Evolutionary conservation across 2,113 vertebrate genomes (phyloP), one percentile per base, ranked within the genome.

Genomic region (Mobula hypostoma): DNA sequence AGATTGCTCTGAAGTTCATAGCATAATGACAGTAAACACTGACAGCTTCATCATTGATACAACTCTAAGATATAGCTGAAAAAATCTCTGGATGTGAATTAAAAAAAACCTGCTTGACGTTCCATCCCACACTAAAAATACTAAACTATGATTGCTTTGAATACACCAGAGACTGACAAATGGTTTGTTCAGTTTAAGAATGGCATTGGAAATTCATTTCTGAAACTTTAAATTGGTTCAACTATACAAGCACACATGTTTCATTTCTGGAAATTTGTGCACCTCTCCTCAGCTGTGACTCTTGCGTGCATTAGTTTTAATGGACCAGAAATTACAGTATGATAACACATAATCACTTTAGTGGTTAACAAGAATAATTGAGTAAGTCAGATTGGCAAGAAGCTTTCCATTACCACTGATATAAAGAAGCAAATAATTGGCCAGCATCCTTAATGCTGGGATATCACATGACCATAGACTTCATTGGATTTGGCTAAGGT

Each of bases 301-400:
- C 12, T n/a, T 32, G 29, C 61, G 66, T 90, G 61, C 29, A 90
- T 90, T 66, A 90, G 66, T 90, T 90, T 66, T 90, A 90, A 90
- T 90, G 85, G 85, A 32, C 61, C 61, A 19, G 4, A 68, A 90
- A 90, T 90, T 90, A 90, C 85, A 90, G 85, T n/a, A 29, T 90
- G 85, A 90, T 90, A 61, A 12, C 66, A 61, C 29, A 88, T 27
- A 88, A 88, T 88, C 6, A 12, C 29, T 66, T 90, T 61, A 63
- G 85, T n/a, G 7, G 32, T 29, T 63, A 68, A 68, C 48, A 6
- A 66, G 58, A 29, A 68, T 32, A 66, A 90, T 32, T 88, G n/a
- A 90, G n/a, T 24, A 93, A 93, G 32, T 48, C 36, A 32, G 68
- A 74, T 93, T 76, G 68, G 56, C 36, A 93, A 74, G 40, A 32